Evolutionary conservation across 2,888 invertebrate genomes (phyloP), one percentile per base, ranked within the genome.

Genomic region (Amaurobius ferox): DNA sequence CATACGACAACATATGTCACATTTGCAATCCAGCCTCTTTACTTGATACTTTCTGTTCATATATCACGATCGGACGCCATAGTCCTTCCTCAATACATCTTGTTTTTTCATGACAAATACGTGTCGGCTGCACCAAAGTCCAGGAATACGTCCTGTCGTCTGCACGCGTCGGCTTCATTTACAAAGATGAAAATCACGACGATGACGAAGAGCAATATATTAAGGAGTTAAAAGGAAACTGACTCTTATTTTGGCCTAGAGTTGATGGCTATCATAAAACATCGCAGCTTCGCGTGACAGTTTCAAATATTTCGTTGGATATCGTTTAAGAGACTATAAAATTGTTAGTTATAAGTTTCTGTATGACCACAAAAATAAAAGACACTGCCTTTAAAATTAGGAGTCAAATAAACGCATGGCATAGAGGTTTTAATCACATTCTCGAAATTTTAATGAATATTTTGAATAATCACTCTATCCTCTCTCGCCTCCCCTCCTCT

Each of bases 151-250:
- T 2, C 35, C n/a, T 62, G 70, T 71, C 39, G 70, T 78, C 19
- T 13, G n/a, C 39, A 35, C 61, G 32, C 32, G 32, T 70, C 44
- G 44, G 48, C 40, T 62, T 79, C 71, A 79, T 79, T 79, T 71
- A 79, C 79, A 79, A 79, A 44, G 79, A 79, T 79, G 71, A 71
- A 40, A 23, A 64, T 79, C 79, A 79, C n/a, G 44, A 64, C 30
- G 16, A 23, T 61, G 62, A 70, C 62, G 70, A 62, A 70, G n/a
- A 71, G 71, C 44, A 28, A 79, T 79, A 40, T 62, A 79, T 71
- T 35, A 32, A 40, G 13, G 79, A 40, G 62, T 70, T 64, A 71
- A 23, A 70, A 61, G 23, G 16, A 9, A 7, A 9, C 9, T 55
- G 61, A 7, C 62, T 48, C 71, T 79, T 62, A 62, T 79, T 79